Conservation (phyloP, 2,888 invertebrate species). For the Hemistola chrysoprasaria region DNA sequence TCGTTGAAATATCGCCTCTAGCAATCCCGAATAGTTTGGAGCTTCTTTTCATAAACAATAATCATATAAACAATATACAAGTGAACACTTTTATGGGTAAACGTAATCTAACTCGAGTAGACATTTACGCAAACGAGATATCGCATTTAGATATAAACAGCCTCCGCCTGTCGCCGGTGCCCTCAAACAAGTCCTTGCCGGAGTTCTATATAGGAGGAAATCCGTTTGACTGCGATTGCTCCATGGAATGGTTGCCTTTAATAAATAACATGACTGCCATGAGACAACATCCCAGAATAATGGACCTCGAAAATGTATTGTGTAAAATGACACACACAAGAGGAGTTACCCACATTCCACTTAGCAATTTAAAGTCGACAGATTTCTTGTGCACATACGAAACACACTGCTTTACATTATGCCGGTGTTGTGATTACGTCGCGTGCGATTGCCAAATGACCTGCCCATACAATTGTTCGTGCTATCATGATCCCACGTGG, state of each 20-base stretch:
- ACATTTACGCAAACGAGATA: constrained; percentile 94
- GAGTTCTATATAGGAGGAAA: constrained; percentile 96
- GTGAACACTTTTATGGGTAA: constrained; percentile 94
- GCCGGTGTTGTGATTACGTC: constrained; percentile 97
- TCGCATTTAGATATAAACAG: constrained; percentile 92
- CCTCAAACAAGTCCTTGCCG: constrained; percentile 88
- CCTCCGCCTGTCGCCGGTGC: constrained; percentile 88
- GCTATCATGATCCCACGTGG: constrained; percentile 97
- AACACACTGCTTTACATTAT: constrained; percentile 95
- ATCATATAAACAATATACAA: constrained; percentile 90
- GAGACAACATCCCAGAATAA: constrained; percentile 92
- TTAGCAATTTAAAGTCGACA: constrained; percentile 88
- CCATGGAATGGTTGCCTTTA: constrained; percentile 96
- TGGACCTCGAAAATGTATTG: constrained; percentile 93
- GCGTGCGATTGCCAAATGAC: constrained; percentile 98
- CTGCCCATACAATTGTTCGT: constrained; percentile 95
- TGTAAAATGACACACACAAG: constrained; percentile 93
- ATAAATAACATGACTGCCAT: constrained; percentile 93
- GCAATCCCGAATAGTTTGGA: constrained; percentile 94
- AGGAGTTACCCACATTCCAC: constrained; percentile 88
- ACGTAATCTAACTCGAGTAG: constrained; percentile 91
- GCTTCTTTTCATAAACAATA: constrained; percentile 93
- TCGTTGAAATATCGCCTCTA: constrained; percentile 89
- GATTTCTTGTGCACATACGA: constrained; percentile 96
- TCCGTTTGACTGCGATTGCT: constrained; percentile 97